Evolutionary conservation across 2,888 invertebrate genomes (phyloP).

Genomic region (Drosophila parthenogenetica): DNA sequence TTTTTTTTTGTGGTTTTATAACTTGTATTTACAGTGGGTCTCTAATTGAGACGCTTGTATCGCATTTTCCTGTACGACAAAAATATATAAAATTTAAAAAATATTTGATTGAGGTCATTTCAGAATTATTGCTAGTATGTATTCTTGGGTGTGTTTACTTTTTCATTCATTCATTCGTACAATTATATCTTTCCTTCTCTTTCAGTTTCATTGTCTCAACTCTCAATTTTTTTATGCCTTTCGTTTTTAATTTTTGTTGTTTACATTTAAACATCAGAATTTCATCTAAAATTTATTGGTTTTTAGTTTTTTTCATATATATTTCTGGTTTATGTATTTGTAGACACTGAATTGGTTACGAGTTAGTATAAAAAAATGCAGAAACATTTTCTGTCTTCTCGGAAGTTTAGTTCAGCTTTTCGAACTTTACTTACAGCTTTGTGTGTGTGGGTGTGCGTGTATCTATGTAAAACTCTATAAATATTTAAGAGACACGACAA

Average conservation of each 20-base stretch:
- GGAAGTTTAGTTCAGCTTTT: conserved; percentile 14
- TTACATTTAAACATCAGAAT: conserved; percentile 63
- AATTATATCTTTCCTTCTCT: conserved; percentile 13
- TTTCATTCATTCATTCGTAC: neutral
- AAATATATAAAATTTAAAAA: conserved; percentile 82
- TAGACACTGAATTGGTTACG: conserved; percentile 75
- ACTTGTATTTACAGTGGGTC: conserved; percentile 52
- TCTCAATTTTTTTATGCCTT: conserved; percentile 20
- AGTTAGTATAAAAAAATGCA: conserved; percentile 68
- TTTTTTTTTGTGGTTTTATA: conserved; percentile 38
- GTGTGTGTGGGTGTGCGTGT: conserved; percentile 14
- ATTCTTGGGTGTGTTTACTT: conserved; percentile 32
- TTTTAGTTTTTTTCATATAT: neutral
- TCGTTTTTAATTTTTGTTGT: conserved; percentile 31
- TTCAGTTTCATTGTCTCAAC: conserved; percentile 10
- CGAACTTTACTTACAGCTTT: conserved; percentile 21
- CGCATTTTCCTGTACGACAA: conserved; percentile 65
- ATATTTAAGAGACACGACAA: conserved; percentile 74
- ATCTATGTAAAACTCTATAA: conserved; percentile 57
- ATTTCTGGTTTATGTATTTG: conserved; percentile 64
- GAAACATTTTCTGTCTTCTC: conserved; percentile 50
- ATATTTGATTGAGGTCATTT: conserved; percentile 85
- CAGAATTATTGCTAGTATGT: conserved; percentile 84
- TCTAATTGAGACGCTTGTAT: conserved; percentile 43
- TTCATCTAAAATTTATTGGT: conserved; percentile 63